Evolutionary conservation across 2,797 vertebrate species (phyloP).

Genomic region (Notolabrus celidotus): DNA sequence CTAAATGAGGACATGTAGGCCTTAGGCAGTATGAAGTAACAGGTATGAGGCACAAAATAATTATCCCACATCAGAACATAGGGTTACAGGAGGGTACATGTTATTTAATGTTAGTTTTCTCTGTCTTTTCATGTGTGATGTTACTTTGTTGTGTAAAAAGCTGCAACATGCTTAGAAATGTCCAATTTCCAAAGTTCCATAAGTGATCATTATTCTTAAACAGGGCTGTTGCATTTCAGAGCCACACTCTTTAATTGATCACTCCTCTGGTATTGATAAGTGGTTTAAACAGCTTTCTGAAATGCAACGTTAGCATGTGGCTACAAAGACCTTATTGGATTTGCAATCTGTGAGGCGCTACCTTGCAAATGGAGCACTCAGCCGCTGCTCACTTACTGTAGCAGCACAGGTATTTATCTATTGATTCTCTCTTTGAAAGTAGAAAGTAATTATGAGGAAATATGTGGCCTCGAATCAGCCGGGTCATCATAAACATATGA

Average conservation of each 20-base stretch:
- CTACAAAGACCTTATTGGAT: slow-evolving; percentile 53
- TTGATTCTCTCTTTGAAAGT: slow-evolving; percentile 61
- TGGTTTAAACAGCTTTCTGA: slow-evolving; percentile 25
- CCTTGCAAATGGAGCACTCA: slow-evolving; percentile 62
- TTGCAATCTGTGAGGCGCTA: slow-evolving; percentile 37
- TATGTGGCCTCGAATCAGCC: slow-evolving; percentile 42
- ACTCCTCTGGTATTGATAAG: slow-evolving; percentile 1
- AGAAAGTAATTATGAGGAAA: slow-evolving; percentile 63
- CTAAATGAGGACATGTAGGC: not conserved
- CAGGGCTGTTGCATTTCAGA: slow-evolving; percentile 3
- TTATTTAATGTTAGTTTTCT: no score
- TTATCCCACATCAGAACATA: no score
- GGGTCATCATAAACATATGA: slow-evolving; percentile 57
- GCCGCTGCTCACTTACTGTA: slow-evolving; percentile 56
- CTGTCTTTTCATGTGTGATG: no score
- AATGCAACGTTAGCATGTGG: slow-evolving; percentile 29
- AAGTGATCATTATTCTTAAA: not conserved
- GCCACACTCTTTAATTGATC: slow-evolving; percentile 3
- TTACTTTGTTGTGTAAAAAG: no score
- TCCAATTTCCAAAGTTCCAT: not conserved
- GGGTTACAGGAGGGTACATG: no score
- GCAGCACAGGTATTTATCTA: slow-evolving; percentile 46
- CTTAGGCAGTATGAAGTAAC: not conserved
- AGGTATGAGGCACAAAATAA: no score
- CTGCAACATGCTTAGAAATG: not conserved